phyloP scores from a whole-genome alignment of 2,888 invertebrate species.

The Meteorus cinctellus region DNA sequence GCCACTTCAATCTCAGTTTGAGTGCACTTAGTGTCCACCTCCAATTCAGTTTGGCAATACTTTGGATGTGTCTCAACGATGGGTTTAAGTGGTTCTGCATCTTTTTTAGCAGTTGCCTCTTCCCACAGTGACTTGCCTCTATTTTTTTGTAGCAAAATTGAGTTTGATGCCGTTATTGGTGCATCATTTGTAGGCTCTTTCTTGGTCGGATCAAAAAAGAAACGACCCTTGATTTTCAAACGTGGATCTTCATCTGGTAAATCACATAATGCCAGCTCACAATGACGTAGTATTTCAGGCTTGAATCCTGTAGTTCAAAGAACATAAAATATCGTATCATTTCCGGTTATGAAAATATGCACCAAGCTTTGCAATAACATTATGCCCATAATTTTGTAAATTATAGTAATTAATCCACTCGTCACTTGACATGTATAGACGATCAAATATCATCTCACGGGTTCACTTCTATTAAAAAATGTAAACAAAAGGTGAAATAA shows the following conservation, averaged over 20 bases:
- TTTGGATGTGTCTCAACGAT: conserved; percentile 63
- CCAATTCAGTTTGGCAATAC: conserved; percentile 66
- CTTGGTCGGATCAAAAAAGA: conserved; percentile 66
- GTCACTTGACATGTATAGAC: neutral
- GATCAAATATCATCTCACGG: neutral
- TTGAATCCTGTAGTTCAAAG: conserved; percentile 64
- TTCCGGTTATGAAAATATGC: neutral
- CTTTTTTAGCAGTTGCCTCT: conserved; percentile 56
- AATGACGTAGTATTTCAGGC: conserved; percentile 69
- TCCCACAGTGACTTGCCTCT: conserved; percentile 65
- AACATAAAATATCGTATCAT: conserved; percentile 6
- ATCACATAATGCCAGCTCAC: conserved; percentile 68
- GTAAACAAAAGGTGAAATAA: neutral
- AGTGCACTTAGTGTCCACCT: conserved; percentile 54
- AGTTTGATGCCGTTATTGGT: conserved; percentile 61
- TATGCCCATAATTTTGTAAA: neutral
- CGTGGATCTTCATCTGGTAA: conserved; percentile 69
- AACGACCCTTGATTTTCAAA: conserved; percentile 69
- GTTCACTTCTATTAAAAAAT: neutral
- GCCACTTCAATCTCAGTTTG: conserved; percentile 46
- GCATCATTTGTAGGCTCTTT: conserved; percentile 51
- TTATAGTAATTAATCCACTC: neutral
- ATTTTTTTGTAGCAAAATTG: conserved; percentile 65
- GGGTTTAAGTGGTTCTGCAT: conserved; percentile 40
- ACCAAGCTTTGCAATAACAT: neutral